Evolutionary conservation across 2,888 invertebrate genomes (phyloP).

Genomic region (Nomada hirtipes): DNA sequence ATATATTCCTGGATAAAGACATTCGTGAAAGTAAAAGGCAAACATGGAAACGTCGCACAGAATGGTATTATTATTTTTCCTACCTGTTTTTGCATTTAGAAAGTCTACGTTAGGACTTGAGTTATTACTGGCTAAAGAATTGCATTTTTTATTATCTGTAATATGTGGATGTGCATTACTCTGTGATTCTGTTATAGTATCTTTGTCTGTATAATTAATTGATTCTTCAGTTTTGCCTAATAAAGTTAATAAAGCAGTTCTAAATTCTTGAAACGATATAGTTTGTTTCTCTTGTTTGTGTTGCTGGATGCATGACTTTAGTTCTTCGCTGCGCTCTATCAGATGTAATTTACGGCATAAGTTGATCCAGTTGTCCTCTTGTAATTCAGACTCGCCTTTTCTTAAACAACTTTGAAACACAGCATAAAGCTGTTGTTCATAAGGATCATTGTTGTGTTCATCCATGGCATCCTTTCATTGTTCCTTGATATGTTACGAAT

Average conservation of each 20-base stretch:
- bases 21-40: not conserved
- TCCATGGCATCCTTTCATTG: constrained; percentile 80
- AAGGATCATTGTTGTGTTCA: constrained; percentile 87
- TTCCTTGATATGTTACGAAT: constrained; percentile 29
- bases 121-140: constrained; percentile 24
- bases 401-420: constrained; percentile 93
- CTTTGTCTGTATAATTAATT: constrained; percentile 39
- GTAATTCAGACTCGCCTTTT: constrained; percentile 89
- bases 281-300: constrained; percentile 82
- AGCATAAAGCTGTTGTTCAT: constrained; percentile 92
- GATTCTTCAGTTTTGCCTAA: constrained; percentile 85
- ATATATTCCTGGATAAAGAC: not conserved
- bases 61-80: not conserved
- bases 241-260: constrained; percentile 90
- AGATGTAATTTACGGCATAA: constrained; percentile 92
- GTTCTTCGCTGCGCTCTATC: constrained; percentile 88
- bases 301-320: constrained; percentile 68
- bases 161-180: constrained; percentile 31
- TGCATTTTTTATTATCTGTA: constrained; percentile 42
- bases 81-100: constrained; percentile 60
- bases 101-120: constrained; percentile 45
- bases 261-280: constrained; percentile 90
- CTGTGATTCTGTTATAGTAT: constrained; percentile 36
- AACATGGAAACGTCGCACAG: not conserved
- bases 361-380: constrained; percentile 88